Percentiles rank a stretch among this genome's conserved stretches.
Evolutionary conservation across 2,797 vertebrate genomes (phyloP).

Genomic region (Pantherophis vulpinus): DNA sequence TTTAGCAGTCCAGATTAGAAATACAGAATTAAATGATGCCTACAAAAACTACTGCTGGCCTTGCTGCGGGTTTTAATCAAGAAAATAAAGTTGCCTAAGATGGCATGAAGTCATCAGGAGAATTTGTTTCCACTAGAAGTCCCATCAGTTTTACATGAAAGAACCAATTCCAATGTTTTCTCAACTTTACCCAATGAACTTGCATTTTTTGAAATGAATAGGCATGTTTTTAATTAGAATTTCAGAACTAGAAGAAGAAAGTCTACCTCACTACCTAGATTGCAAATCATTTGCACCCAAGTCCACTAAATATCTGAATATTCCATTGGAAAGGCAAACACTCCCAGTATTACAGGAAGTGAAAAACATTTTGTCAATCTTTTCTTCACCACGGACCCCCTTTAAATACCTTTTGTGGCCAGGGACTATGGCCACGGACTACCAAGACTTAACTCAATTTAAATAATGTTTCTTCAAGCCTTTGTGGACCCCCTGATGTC

Average conservation of each 20-base stretch:
- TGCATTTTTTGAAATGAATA: neutral
- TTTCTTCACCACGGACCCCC: neutral
- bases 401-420: neutral
- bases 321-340: neutral
- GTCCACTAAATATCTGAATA: neutral
- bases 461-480: neutral
- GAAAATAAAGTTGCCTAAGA: neutral
- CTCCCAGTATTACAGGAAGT: neutral
- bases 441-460: neutral
- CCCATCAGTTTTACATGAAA: neutral
- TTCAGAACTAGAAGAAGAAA: neutral
- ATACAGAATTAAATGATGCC: neutral
- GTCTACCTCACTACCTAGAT: neutral
- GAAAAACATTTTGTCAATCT: neutral
- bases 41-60: neutral
- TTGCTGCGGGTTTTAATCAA: neutral
- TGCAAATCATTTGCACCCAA: neutral
- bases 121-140: neutral
- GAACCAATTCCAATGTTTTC: neutral
- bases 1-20: neutral
- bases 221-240: too few species aligned
- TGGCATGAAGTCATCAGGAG: conserved; percentile 6
- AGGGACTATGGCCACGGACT: neutral
- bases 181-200: neutral
- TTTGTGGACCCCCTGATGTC: neutral